A percentile compares a stretch with the other conserved stretches of the same genome.
Evolutionary conservation across 2,888 invertebrate genomes (phyloP).

Genomic region (Dryobota labecula): DNA sequence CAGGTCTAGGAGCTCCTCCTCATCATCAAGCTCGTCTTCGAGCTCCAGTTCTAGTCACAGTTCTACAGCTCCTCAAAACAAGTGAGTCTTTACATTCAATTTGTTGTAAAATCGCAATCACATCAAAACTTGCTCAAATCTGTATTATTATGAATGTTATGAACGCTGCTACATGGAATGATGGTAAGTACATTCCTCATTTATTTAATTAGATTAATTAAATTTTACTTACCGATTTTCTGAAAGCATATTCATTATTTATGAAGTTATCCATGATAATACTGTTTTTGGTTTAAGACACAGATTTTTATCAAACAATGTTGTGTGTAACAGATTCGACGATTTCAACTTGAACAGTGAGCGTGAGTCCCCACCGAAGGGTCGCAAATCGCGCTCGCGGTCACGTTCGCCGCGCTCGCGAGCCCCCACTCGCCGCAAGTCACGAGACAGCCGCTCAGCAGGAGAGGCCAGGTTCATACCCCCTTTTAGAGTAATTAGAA

Average conservation of each 20-base stretch:
- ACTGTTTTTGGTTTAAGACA: background rate
- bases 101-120: background rate
- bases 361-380: constrained; percentile 83
- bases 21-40: constrained; percentile 86
- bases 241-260: background rate
- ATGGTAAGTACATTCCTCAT: constrained; percentile 50
- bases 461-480: constrained; percentile 81
- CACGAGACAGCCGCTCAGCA: constrained; percentile 84
- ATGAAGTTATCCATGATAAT: background rate
- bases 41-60: constrained; percentile 88
- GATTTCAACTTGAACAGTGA: constrained; percentile 90
- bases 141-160: constrained; percentile 27
- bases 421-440: constrained; percentile 79
- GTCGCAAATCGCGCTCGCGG: constrained; percentile 77
- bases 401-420: constrained; percentile 77
- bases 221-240: background rate
- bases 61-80: constrained; percentile 84
- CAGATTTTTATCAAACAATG: constrained; percentile 2
- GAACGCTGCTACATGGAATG: constrained; percentile 54
- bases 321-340: constrained; percentile 80
- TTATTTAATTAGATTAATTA: constrained; percentile 5
- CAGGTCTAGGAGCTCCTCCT: constrained; percentile 86
- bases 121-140: constrained; percentile 22
- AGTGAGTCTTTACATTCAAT: constrained; percentile 72
- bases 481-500: constrained; percentile 22